Conservation (phyloP, 2,888 invertebrate genomes). For the Orthosia incerta region DNA sequence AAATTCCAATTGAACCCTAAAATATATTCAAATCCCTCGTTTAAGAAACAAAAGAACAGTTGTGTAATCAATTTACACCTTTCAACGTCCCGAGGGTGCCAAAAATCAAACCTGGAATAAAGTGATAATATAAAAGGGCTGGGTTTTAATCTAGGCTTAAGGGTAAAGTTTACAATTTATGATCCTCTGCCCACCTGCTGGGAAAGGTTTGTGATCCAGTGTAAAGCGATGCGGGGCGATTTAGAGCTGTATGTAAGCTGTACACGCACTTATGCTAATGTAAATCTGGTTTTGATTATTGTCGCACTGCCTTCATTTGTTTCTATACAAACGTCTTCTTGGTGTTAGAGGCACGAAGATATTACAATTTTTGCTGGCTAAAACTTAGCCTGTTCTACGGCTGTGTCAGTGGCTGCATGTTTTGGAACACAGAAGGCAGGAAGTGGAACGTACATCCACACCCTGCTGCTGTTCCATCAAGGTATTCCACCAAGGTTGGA, state of each 20-base stretch:
- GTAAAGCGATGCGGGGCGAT: neutral
- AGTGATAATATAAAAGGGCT: constrained; percentile 46
- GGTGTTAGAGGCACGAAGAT: too few relatives aligned
- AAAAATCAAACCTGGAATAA: constrained; percentile 55
- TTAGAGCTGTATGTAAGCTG: neutral
- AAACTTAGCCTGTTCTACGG: too few relatives aligned
- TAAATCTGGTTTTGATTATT: neutral
- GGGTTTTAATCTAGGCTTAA: constrained; percentile 43
- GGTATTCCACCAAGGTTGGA: too few relatives aligned
- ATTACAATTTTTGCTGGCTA: too few relatives aligned
- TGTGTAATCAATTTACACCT: constrained; percentile 50
- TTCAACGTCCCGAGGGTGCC: constrained; percentile 36
- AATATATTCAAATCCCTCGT: constrained; percentile 31
- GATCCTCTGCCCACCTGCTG: constrained; percentile 15
- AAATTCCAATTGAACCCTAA: constrained; percentile 35
- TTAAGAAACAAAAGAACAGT: constrained; percentile 50
- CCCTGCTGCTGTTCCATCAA: too few relatives aligned
- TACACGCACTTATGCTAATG: neutral
- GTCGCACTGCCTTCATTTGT: neutral
- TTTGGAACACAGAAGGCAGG: too few relatives aligned
- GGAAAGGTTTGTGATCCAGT: constrained; percentile 7
- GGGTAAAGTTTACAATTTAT: constrained; percentile 50
- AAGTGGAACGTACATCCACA: too few relatives aligned
- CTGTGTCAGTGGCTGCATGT: too few relatives aligned
- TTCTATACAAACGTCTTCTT: too few relatives aligned